phyloP scores from a whole-genome alignment of 2,113 vertebrate species.

The Eublepharis macularius region DNA sequence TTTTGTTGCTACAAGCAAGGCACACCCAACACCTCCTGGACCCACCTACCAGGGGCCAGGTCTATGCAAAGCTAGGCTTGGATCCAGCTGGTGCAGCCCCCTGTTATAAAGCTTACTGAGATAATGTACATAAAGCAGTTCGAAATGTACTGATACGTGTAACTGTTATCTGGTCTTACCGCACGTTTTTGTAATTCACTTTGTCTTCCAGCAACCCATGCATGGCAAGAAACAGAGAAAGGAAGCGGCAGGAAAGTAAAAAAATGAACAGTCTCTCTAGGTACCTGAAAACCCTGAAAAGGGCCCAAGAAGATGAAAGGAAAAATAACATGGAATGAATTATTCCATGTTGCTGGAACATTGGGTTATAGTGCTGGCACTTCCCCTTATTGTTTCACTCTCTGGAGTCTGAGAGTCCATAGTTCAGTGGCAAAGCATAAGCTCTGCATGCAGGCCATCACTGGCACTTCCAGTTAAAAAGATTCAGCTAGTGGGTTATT shows the following conservation, averaged over 20 bases:
- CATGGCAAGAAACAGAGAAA: neutral
- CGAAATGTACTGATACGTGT: too few relatives aligned
- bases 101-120: neutral
- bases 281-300: neutral
- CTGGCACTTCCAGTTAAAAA: too few relatives aligned
- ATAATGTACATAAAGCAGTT: neutral
- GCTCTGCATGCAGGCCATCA: too few relatives aligned
- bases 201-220: neutral
- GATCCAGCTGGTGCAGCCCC: too few relatives aligned
- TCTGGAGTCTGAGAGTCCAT: neutral
- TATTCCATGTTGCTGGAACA: neutral
- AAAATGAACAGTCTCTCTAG: neutral
- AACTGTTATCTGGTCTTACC: too few relatives aligned
- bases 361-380: neutral
- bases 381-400: neutral
- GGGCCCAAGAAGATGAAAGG: neutral
- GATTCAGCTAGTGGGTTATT: too few relatives aligned
- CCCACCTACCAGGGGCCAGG: too few relatives aligned
- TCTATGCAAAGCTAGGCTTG: too few relatives aligned
- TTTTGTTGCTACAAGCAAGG: neutral
- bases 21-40: too few relatives aligned
- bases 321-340: neutral
- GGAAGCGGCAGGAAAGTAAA: neutral
- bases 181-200: neutral
- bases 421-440: neutral